A percentile compares a stretch with the other conserved stretches of the same genome.
These are phyloP conservation scores for Peucedramus taeniatus DNA, from an alignment of 2,113 vertebrate genomes.

Conservation along the genomic window DNA sequence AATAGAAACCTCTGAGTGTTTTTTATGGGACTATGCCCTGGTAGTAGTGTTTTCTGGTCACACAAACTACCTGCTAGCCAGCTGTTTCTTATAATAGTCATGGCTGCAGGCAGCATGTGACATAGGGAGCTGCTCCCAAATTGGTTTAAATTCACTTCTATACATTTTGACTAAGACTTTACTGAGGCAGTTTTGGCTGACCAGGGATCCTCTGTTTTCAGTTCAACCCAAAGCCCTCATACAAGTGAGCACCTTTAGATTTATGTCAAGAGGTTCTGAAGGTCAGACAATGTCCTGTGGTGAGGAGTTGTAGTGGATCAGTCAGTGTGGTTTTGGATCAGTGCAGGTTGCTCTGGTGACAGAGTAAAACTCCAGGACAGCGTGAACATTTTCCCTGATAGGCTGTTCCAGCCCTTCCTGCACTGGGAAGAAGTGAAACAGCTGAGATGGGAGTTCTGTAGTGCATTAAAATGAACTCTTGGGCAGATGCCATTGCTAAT, in stretches of 20 bases:
- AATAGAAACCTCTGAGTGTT: not conserved
- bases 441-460: not conserved
- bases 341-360: not conserved
- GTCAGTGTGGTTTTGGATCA: not conserved
- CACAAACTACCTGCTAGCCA: not conserved
- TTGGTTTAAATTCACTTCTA: not conserved
- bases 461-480: not conserved
- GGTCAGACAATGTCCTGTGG: too few relatives aligned
- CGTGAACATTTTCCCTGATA: accelerated
- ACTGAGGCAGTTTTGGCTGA: not conserved
- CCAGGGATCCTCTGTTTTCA: not conserved
- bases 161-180: not conserved
- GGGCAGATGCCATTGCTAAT: not conserved
- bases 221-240: not conserved
- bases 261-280: not conserved
- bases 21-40: not conserved
- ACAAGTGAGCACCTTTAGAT: not conserved
- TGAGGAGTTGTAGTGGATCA: accelerated
- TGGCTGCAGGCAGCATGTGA: not conserved
- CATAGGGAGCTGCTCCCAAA: not conserved
- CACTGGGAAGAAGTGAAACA: not conserved
- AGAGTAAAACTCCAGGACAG: not conserved
- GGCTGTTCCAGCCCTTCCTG: not conserved
- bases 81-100: not conserved
- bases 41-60: not conserved